Base-by-base conservation (phyloP, 2,888 invertebrate species). In the Eilema sororculum region DNA sequence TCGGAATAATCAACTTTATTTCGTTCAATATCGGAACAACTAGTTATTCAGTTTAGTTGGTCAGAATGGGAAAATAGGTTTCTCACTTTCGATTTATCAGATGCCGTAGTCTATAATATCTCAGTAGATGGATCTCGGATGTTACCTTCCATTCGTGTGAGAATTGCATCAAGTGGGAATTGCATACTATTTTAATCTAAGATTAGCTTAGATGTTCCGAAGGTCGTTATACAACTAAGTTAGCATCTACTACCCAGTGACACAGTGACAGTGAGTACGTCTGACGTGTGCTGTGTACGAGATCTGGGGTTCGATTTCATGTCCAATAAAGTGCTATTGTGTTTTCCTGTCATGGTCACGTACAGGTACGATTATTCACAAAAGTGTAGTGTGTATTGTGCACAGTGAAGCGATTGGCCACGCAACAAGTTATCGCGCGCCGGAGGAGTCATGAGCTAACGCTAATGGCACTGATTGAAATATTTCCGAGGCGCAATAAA, bases 401-500 rank as follows among this genome's bases (percentile, higher is more conserved):
- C 58, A 25, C 58, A 25, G 16, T n/a, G n/a, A n/a, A 25, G 33
- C 68, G 37, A 68, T 68, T 68, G 33, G 62, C 24, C 60, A 60
- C 46, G 68, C 56, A 25, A 37, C 24, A 24, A 56, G 62, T 68
- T 63, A 62, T 68, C 63, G 62, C 33, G 13, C 3, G 65, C 57
- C 56, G 37, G 57, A 16, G 9, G 13, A 22, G 25, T n/a, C 57
- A 28, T 16, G 16, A n/a, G 52, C 8, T 13, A 46, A 46, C 46
- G 10, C 37, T 30, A 12, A 25, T 63, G 58, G 33, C 46, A 59
- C 59, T 46, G 59, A 74, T 68, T 58, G 69, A 74, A 74, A 68
- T 69, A 64, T 74, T 68, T 70, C 61, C 68, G 46, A 63, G 65
- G 60, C 57, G 56, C 71, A 69, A 72, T 69, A 58, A 65, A 71